Evolutionary conservation across 1,140 invertebrate species (phyloP), one percentile per base, ranked within the genome.

Genomic region (Drosophila insularis): DNA sequence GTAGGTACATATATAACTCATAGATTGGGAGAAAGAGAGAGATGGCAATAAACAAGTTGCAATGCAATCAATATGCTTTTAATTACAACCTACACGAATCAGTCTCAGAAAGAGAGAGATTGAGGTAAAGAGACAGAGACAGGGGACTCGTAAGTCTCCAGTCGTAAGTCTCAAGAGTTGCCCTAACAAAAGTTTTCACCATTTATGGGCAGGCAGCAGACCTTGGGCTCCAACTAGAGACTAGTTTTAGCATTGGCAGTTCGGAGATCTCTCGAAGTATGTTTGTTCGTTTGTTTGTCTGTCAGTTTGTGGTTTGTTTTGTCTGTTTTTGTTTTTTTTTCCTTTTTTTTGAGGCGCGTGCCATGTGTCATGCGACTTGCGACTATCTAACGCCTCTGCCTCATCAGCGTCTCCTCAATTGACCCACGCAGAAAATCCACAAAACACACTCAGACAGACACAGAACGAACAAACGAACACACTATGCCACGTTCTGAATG

Each of bases 341-440:
- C 78, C 68, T 63, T 63, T 37, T 68, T 63, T 68, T 81, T 66
- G 86, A 76, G 84, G 80, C 84, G 84, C 84, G 84, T 87, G 84
- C 84, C 84, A 89, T 87, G 84, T 87, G 84, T 87, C 84, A 87
- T 80, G 70, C 74, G 77, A 82, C 64, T 82, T 89, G 82, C 75
- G 79, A 81, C 84, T 89, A 87, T 89, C 84, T 89, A 87, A 87
- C 84, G 84, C 84, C 84, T 87, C 84, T 89, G 84, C 84, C 80
- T 89, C 84, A 89, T 89, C 82, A 89, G 50, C 60, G 66, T 82
- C 78, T 85, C 68, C 78, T 71, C 82, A 78, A 62, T 76, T 85
- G 81, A 85, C 81, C 81, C 81, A 85, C 81, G 81, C 81, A 74
- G 54, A 69, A 60, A 37, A 62, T 71, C 11, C 21, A 43, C 10